phyloP scores from a whole-genome alignment of 2,113 vertebrate species.

The Epinephelus moara region DNA sequence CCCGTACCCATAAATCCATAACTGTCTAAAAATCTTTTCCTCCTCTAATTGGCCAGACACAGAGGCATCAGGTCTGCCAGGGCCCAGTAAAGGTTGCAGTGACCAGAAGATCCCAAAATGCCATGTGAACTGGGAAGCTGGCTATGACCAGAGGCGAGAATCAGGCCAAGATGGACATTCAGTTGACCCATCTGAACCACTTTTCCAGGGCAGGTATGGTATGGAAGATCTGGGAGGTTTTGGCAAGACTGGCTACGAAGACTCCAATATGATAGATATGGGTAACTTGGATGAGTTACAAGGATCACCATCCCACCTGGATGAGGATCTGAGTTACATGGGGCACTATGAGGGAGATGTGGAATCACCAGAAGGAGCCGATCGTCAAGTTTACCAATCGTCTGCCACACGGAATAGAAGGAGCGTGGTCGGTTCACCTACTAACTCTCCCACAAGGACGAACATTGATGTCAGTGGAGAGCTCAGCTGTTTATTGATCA shows the following conservation, averaged over 20 bases:
- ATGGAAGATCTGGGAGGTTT: conserved; percentile 75
- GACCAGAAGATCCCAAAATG: conserved; percentile 76
- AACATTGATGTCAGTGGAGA: conserved; percentile 60
- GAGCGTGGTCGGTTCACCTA: not conserved
- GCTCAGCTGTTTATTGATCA: conserved; percentile 83
- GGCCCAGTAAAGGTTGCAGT: conserved; percentile 71
- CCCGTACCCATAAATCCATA: not conserved
- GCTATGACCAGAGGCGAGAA: conserved; percentile 67
- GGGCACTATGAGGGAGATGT: conserved; percentile 67
- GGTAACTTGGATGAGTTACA: conserved; percentile 69
- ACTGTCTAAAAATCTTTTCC: not conserved
- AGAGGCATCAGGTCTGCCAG: conserved; percentile 63
- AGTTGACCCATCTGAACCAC: conserved; percentile 56
- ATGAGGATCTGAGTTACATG: conserved; percentile 67
- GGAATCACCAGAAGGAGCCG: conserved; percentile 51
- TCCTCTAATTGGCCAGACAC: conserved; percentile 46
- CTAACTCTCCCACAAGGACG: conserved; percentile 57
- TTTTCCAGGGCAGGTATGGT: conserved; percentile 73
- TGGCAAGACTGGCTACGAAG: conserved; percentile 69
- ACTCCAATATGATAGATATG: conserved; percentile 70
- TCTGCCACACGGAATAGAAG: conserved; percentile 40
- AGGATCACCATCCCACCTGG: conserved; percentile 65
- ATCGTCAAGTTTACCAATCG: conserved; percentile 64
- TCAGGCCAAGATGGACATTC: conserved; percentile 59
- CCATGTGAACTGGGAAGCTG: conserved; percentile 74